Evolutionary conservation across 2,113 vertebrate genomes (phyloP).

Genomic region (Regulus satrapa): DNA sequence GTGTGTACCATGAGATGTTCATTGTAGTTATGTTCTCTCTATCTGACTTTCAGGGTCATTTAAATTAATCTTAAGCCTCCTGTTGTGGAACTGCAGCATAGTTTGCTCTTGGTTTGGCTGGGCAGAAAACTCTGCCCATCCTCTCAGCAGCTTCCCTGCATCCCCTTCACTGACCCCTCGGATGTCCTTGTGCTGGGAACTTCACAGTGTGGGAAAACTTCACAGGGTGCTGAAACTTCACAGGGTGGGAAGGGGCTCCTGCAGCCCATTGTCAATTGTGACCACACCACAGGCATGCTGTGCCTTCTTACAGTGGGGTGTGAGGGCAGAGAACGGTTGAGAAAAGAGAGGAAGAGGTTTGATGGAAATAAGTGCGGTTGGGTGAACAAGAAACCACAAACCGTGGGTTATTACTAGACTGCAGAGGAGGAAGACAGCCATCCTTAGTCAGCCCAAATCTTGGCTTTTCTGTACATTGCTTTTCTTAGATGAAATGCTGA

Average conservation of each 20-base stretch:
- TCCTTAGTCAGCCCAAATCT: not conserved
- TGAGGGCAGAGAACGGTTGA: not conserved
- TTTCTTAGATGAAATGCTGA: not conserved
- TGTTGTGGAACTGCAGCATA: not conserved
- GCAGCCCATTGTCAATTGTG: not conserved
- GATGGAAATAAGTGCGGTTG: not conserved
- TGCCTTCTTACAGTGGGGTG: not conserved
- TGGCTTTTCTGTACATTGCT: not conserved
- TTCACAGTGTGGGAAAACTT: not conserved
- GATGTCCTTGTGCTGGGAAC: not conserved
- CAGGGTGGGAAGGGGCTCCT: not conserved
- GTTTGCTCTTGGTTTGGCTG: not conserved
- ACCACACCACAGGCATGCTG: not conserved
- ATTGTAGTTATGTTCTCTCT: not conserved
- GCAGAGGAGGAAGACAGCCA: not conserved
- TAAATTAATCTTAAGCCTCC: not conserved
- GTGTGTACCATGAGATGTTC: accelerated
- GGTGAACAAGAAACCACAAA: not conserved
- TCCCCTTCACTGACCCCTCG: not conserved
- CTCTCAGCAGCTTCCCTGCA: not conserved
- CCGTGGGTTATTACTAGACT: not conserved
- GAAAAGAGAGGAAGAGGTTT: not conserved
- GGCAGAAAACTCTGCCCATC: not conserved
- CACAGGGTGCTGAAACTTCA: not conserved
- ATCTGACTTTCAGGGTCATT: not conserved